Conservation (phyloP, 2,797 vertebrate genomes). For the Lagothrix lagotricha region DNA sequence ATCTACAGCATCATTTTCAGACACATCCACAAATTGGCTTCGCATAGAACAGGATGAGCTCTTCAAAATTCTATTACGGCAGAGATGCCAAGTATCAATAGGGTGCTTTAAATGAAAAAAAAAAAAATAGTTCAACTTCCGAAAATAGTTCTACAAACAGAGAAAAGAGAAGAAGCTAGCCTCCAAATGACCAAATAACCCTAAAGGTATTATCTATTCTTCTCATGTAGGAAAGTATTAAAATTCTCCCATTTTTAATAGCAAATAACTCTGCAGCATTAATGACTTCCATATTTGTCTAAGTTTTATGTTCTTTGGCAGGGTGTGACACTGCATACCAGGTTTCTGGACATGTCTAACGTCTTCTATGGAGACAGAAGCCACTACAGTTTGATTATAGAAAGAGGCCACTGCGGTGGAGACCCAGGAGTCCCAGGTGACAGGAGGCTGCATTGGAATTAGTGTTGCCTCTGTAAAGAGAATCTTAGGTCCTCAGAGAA, state of each 20-base stretch:
- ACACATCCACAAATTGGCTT: neutral
- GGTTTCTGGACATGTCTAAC: neutral
- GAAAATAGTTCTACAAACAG: constrained; percentile 42
- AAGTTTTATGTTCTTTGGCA: neutral
- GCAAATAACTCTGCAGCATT: neutral
- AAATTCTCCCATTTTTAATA: neutral
- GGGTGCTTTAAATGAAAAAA: neutral
- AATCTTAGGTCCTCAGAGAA: neutral
- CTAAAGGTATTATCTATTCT: neutral
- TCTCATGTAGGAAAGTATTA: neutral
- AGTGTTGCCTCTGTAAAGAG: neutral
- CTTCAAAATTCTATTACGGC: constrained; percentile 56
- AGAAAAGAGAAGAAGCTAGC: neutral
- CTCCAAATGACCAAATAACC: neutral
- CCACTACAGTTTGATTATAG: neutral
- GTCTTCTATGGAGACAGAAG: neutral
- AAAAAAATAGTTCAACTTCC: neutral
- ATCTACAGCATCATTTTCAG: neutral
- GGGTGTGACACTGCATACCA: neutral
- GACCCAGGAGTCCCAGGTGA: neutral
- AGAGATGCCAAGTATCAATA: constrained; percentile 33
- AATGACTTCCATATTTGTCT: neutral
- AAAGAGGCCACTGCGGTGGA: neutral
- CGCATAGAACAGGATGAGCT: neutral
- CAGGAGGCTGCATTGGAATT: neutral